Base-by-base conservation (phyloP, 1,140 invertebrate species). In the Chrysoperla carnea region DNA sequence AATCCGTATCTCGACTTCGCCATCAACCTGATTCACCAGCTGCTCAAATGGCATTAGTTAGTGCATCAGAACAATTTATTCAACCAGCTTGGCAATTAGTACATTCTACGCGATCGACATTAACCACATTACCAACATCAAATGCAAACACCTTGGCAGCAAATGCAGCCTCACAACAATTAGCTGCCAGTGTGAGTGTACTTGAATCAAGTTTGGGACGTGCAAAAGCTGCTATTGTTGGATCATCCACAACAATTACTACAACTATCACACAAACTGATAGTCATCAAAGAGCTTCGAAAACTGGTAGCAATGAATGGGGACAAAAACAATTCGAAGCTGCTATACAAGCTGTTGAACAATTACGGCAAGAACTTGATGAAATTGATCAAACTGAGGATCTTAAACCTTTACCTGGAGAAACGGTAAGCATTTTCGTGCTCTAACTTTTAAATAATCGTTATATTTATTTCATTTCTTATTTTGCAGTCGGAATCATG, bases 331-430 rank as follows among this genome's bases (percentile, higher is more conserved):
- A 33, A 11, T 33, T 85, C 37, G 81, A 87, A 49, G 81, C 83
- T 1, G 88, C 88, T 0, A 65, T 86, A 13, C 83, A 91, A 47
- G 67, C 88, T 13, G 81, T 96, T 27, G 67, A 73, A 4, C 76
- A 75, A 37, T 65, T 96, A 23, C 79, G 86, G 54, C 73, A 74
- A 35, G 89, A 96, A 53, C 61, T 97, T 0, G 67, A 79, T 8
- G 85, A 88, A 50, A 80, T 90, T 44, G 75, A 81, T 44, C 69
- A 73, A 46, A 80, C 84, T 0, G 80, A 84, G 0, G 61, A 77
- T 6, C 61, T 96, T 12, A 67, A 73, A 48, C 86, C 90, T 1
- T 58, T 95, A 31, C 90, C 91, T 1, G 87, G 83, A 35, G 88
- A 94, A 61, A 87, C 81, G 6, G 73, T 76, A 49, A 62, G 62